Evolutionary conservation across 2,888 invertebrate species (phyloP).

Genomic region (Synanthedon tipuliformis): DNA sequence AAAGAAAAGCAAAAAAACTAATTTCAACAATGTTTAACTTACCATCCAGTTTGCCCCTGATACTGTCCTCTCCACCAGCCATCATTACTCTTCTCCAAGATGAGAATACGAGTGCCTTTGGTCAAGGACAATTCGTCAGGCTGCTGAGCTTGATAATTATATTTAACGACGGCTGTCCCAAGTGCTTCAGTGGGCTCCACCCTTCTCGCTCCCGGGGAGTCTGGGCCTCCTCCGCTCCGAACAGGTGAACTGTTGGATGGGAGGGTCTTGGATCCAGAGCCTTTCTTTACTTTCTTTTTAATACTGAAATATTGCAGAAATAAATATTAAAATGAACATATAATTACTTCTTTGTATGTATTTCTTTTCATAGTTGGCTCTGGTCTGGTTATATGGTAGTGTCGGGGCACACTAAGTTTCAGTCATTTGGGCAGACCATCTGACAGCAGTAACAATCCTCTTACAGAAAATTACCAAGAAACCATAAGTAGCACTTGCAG

Average conservation of each 20-base stretch:
- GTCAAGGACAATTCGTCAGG: constrained; percentile 94
- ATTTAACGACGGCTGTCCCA: constrained; percentile 92
- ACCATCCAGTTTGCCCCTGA: constrained; percentile 70
- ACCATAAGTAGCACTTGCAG: no score
- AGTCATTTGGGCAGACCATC: no score
- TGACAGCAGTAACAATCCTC: no score
- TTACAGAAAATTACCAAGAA: no score
- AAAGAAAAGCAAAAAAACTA: neutral
- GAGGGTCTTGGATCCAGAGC: constrained; percentile 85
- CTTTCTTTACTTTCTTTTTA: constrained; percentile 87
- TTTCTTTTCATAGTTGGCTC: no score
- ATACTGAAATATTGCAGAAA: constrained; percentile 55
- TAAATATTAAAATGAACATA: no score
- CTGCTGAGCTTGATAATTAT: constrained; percentile 93
- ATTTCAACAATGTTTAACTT: constrained; percentile 14
- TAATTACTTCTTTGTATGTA: no score
- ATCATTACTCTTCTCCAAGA: constrained; percentile 98
- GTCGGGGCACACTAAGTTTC: no score
- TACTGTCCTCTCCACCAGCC: constrained; percentile 99
- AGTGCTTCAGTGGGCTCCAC: constrained; percentile 90
- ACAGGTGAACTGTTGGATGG: constrained; percentile 89
- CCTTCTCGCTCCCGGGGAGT: constrained; percentile 79
- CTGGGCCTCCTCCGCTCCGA: constrained; percentile 74
- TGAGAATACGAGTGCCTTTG: constrained; percentile 94
- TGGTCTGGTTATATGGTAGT: no score